phyloP scores from a whole-genome alignment of 2,888 invertebrate genomes.

The Ophonus ardosiacus region DNA sequence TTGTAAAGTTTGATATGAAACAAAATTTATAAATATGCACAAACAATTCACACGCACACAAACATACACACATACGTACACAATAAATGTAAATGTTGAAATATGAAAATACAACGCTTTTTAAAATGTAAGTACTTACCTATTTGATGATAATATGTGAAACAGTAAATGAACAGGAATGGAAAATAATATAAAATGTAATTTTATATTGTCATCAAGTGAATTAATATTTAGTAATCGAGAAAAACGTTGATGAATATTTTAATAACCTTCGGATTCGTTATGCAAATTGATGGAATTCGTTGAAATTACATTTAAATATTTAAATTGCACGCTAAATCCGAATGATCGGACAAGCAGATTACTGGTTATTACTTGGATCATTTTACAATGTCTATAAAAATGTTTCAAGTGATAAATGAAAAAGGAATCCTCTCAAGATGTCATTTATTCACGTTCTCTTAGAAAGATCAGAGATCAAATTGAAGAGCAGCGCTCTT shows the following conservation, averaged over 20 bases:
- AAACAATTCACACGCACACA: too few relatives aligned
- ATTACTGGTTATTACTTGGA: conserved; percentile 15
- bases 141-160: too few relatives aligned
- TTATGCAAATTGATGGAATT: neutral
- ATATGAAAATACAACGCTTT: too few relatives aligned
- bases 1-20: neutral
- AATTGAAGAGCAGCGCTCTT: conserved; percentile 31
- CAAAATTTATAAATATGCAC: neutral
- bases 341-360: neutral
- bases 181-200: neutral
- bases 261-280: neutral
- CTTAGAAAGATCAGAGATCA: conserved; percentile 28
- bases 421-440: conserved; percentile 30
- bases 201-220: neutral
- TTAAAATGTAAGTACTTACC: too few relatives aligned
- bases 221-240: conserved; percentile 15
- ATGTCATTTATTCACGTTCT: conserved; percentile 36
- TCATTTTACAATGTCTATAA: conserved; percentile 32
- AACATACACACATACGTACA: too few relatives aligned
- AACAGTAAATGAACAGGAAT: neutral
- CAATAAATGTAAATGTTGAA: too few relatives aligned
- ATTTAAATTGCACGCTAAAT: neutral
- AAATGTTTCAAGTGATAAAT: conserved; percentile 32
- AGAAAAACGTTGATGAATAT: neutral
- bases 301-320: conserved; percentile 5